Evolutionary conservation across 2,888 invertebrate species (phyloP), one percentile per base, ranked within the genome.

Genomic region (Drosophila stalkeri): DNA sequence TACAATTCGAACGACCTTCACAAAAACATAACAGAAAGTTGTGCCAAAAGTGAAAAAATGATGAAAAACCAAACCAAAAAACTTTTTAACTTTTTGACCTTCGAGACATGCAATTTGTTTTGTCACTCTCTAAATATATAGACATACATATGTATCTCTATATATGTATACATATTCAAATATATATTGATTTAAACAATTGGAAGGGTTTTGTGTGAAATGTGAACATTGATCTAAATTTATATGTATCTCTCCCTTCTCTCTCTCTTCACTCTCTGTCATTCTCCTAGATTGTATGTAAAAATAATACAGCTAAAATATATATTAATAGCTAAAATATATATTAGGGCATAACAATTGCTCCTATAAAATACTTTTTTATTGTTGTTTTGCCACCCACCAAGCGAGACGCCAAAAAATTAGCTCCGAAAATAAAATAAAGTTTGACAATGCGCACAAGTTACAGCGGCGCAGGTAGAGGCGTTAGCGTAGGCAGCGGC

Each of bases 371-470:
- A 1, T 16, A 1, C 6, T 20, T 51, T 16, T 33, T 33, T 51
- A 27, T 18, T 47, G 14, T 47, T 20, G 27, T 18, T 62, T 35
- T 27, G 59, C 35, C 62, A 56, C 43, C 41, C 57, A 23, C 57
- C 16, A 54, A 39, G 54, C 54, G 23, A 54, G 37, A 23, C 12
- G 33, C 33, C 18, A 51, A 35, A 44, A 52, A 57, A 23, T 12
- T 31, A 23, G 16, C 18, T 14, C 52, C 44, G 16, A 47, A 41
- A 31, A 27, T 27, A 6, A 27, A 35, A 9, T 47, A 27, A 46
- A 27, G 23, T 62, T 49, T 31, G 76, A 47, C 69, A 54, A 43
- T 18, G 37, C 37, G 49, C 64, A 81, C 85, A 85, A 70, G 63
- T 55, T 55, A 44, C 81, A 75, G 47, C 23, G 60, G 54, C 39